Base-by-base conservation (phyloP, 2,888 invertebrate genomes). In the Agriopis aurantiaria region DNA sequence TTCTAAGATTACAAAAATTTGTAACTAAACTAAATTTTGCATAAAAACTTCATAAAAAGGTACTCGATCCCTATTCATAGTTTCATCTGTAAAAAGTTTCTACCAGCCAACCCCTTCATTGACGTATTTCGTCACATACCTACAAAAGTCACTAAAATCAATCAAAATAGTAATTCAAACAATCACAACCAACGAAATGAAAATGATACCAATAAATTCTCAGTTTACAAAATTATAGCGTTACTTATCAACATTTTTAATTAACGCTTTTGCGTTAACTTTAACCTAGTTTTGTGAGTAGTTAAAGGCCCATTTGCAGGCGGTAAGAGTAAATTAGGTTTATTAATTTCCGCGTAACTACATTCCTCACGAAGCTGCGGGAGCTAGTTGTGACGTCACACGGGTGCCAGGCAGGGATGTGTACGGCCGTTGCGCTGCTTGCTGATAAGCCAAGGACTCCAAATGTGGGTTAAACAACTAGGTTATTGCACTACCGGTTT, bases 381-480 rank as follows among this genome's bases (percentile, higher is more conserved):
- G 86, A 79, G 81, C 80, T 77, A 83, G 78, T 78, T 77, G 80
- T 94, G 93, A 94, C 94, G 94, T 93, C 92, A 93, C 82, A 77
- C 83, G 86, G 90, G 94, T 94, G 85, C 94, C 94, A 93, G 92
- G 88, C 91, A 82, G 91, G 76, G 92, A 89, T 85, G 82, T 79
- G 88, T 89, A 84, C 94, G 85, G 85, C 85, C 86, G 82, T 60
- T 71, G 73, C 72, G 71, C 75, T 69, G 88, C 82, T 80, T 83
- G 83, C 86, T 88, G 90, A 88, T 89, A 71, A 89, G 85, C 90
- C 89, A 89, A 89, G 89, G 85, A 88, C 86, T 85, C 85, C 81
- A 82, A 84, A 93, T 91, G 91, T 94, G 91, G 93, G 94, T 93
- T 92, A 93, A 86, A 88, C 85, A 94, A 94, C 86, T 95, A 89